Percentiles rank a stretch among this genome's conserved stretches.
These are phyloP conservation scores for Gymnopithys bicolor DNA, from an alignment of 2,797 vertebrate genomes.

Conservation along the genomic window DNA sequence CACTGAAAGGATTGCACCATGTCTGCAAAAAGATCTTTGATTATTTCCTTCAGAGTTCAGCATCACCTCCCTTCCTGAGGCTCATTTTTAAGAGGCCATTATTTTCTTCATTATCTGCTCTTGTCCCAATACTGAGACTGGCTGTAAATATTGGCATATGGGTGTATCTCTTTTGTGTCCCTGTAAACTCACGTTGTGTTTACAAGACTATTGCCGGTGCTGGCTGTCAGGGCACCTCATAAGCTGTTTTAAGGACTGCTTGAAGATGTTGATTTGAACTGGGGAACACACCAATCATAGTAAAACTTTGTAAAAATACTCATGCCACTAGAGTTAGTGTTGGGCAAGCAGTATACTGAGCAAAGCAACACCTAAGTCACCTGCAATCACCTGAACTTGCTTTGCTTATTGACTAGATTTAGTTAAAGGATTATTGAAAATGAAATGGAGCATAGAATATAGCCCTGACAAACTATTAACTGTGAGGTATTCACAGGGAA, in stretches of 20 bases:
- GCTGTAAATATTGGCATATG: not conserved
- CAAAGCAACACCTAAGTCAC: not conserved
- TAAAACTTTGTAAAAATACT: not conserved
- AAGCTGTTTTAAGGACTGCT: not conserved
- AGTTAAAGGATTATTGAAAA: not conserved
- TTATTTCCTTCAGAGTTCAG: not conserved
- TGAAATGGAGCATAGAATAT: not conserved
- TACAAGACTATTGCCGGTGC: not conserved
- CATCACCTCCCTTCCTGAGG: not conserved
- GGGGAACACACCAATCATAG: not conserved
- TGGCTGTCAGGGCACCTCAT: not conserved
- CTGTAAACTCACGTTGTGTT: not conserved
- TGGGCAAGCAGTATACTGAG: not conserved
- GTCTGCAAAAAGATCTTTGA: not conserved
- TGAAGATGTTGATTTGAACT: not conserved
- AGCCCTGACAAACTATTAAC: not conserved
- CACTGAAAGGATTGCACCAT: not conserved
- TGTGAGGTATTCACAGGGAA: not conserved
- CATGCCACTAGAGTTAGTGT: not conserved
- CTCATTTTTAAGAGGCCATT: not conserved
- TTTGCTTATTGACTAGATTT: not conserved
- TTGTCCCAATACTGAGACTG: not conserved
- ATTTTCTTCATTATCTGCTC: not conserved
- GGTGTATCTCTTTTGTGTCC: not conserved
- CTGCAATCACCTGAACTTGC: not conserved